Percentiles rank a stretch among this genome's conserved stretches.
These are phyloP conservation scores for Geophilus truncorum DNA, from an alignment of 2,888 invertebrate genomes.

Conservation along the genomic window DNA sequence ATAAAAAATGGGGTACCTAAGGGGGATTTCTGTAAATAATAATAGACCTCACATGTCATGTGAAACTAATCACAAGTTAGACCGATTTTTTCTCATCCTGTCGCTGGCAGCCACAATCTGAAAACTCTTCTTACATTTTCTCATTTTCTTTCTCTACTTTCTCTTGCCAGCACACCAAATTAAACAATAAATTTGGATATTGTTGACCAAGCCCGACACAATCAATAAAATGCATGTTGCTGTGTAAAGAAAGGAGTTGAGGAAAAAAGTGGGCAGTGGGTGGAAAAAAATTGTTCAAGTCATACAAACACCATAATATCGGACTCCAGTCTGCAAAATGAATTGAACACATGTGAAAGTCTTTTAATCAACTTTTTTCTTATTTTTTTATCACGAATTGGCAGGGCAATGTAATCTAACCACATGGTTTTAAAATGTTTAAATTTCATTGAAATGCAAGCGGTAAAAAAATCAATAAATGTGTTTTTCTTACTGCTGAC, in stretches of 20 bases:
- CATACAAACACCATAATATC: background rate
- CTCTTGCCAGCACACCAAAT: background rate
- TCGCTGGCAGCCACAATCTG: background rate
- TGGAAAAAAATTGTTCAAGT: background rate
- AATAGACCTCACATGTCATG: background rate
- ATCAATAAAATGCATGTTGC: background rate
- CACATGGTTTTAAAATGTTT: background rate
- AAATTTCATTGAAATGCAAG: background rate
- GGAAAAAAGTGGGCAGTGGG: background rate
- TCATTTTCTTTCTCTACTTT: background rate
- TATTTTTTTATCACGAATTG: background rate
- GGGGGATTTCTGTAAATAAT: background rate
- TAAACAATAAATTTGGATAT: background rate
- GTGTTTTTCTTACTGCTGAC: background rate
- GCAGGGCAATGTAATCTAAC: background rate
- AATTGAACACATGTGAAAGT: constrained; percentile 3
- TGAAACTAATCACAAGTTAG: constrained; percentile 1
- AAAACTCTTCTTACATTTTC: background rate
- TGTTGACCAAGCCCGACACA: background rate
- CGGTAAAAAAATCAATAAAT: background rate
- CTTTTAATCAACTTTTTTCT: background rate
- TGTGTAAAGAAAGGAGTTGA: background rate
- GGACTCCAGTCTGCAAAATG: background rate
- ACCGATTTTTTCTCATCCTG: background rate
- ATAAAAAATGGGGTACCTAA: background rate